These are phyloP conservation scores for Gorsachius goisagi DNA, from an alignment of 2,113 vertebrate species.

Conservation along the genomic window DNA sequence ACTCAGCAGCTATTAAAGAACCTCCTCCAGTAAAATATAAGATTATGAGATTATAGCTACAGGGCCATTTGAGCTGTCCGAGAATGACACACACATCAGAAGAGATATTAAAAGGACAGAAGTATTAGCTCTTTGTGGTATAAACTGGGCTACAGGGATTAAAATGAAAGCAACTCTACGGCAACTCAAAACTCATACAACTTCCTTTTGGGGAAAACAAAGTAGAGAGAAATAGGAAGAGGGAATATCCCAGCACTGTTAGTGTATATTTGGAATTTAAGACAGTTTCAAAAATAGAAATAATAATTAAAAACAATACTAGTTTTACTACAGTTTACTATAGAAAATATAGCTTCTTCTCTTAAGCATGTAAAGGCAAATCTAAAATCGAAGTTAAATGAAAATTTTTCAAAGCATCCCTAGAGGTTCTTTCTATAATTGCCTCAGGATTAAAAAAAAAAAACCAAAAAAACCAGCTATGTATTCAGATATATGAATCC, in stretches of 20 bases:
- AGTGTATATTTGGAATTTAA: background rate
- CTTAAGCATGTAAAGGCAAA: background rate
- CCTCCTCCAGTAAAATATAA: background rate
- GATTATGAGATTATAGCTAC: background rate
- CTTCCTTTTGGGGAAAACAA: background rate
- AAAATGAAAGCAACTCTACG: background rate
- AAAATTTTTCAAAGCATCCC: background rate
- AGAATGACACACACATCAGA: constrained; percentile 33
- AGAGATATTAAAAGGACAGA: background rate
- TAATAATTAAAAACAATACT: background rate
- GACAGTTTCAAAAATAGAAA: background rate
- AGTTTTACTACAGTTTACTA: background rate
- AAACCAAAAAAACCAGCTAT: accelerated
- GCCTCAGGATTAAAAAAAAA: background rate
- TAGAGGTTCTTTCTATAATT: background rate
- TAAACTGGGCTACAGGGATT: background rate
- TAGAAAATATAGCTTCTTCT: background rate
- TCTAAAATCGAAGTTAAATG: background rate
- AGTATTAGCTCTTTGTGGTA: background rate
- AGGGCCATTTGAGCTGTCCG: background rate
- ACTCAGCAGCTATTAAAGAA: background rate
- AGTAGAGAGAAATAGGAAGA: background rate
- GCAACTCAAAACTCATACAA: background rate
- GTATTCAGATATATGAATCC: background rate
- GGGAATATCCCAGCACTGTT: background rate